Conservation (phyloP, 2,113 vertebrate genomes). For the Grantiella picta region DNA sequence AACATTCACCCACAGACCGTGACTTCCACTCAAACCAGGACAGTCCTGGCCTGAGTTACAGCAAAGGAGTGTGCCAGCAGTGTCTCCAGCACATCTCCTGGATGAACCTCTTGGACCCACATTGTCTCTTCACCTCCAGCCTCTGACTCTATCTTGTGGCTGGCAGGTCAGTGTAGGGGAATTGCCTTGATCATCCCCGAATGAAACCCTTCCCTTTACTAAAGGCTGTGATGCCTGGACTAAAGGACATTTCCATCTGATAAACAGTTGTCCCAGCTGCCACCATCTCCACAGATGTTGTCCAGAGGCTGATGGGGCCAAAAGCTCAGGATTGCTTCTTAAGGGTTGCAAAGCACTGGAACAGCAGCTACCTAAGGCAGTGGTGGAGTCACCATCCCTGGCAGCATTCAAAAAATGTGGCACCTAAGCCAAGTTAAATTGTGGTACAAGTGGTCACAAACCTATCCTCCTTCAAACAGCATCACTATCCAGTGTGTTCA, state of each 20-base stretch:
- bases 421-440: neutral
- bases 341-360: neutral
- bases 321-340: neutral
- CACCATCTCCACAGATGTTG: neutral
- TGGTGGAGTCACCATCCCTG: neutral
- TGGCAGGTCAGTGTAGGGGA: neutral
- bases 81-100: neutral
- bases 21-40: neutral
- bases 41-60: neutral
- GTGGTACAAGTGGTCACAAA: neutral
- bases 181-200: neutral
- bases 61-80: neutral
- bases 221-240: neutral
- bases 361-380: neutral
- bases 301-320: neutral
- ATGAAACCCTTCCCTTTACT: neutral
- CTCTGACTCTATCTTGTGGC: neutral
- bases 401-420: neutral
- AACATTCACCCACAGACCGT: neutral
- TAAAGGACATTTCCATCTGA: neutral
- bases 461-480: neutral
- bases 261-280: neutral
- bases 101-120: neutral
- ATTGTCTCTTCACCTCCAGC: neutral
- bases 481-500: neutral